Evolutionary conservation across 2,888 invertebrate species (phyloP).

Genomic region (Ctenicera cuprea): DNA sequence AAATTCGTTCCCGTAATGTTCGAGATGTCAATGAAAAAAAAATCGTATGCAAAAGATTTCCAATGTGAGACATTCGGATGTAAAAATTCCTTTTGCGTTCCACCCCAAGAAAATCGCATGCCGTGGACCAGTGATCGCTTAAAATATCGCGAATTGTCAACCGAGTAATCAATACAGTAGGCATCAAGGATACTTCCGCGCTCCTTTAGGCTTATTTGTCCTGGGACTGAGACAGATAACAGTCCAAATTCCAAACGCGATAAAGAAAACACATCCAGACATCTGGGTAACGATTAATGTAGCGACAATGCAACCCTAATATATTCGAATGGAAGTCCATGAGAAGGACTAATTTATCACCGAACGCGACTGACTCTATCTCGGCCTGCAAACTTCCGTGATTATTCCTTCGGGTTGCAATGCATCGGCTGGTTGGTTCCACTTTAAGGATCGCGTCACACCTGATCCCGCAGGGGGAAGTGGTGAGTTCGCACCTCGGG

Average conservation of each 20-base stretch:
- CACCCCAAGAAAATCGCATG: not conserved
- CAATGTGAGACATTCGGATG: constrained; percentile 9
- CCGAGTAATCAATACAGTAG: constrained; percentile 40
- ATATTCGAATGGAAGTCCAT: constrained; percentile 63
- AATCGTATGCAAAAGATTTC: not conserved
- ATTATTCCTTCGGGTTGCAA: constrained; percentile 59
- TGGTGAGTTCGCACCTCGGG: constrained; percentile 58
- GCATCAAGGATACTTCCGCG: constrained; percentile 27
- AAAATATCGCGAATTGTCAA: constrained; percentile 36
- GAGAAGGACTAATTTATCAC: constrained; percentile 64
- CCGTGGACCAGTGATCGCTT: constrained; percentile 10
- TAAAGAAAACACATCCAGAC: constrained; percentile 60
- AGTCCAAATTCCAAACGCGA: constrained; percentile 53
- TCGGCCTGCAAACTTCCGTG: constrained; percentile 50
- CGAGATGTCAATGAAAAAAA: constrained; percentile 7
- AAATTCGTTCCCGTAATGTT: not conserved
- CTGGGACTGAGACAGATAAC: constrained; percentile 45
- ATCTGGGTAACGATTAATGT: constrained; percentile 65
- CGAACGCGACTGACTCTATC: constrained; percentile 45
- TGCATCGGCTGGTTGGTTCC: constrained; percentile 61
- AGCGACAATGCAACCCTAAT: constrained; percentile 65
- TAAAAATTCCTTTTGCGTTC: constrained; percentile 17
- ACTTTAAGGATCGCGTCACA: constrained; percentile 63
- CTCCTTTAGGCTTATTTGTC: constrained; percentile 40
- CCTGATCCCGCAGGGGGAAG: constrained; percentile 59